phyloP scores from a whole-genome alignment of 2,113 vertebrate species.

The Melanocharis versteri region DNA sequence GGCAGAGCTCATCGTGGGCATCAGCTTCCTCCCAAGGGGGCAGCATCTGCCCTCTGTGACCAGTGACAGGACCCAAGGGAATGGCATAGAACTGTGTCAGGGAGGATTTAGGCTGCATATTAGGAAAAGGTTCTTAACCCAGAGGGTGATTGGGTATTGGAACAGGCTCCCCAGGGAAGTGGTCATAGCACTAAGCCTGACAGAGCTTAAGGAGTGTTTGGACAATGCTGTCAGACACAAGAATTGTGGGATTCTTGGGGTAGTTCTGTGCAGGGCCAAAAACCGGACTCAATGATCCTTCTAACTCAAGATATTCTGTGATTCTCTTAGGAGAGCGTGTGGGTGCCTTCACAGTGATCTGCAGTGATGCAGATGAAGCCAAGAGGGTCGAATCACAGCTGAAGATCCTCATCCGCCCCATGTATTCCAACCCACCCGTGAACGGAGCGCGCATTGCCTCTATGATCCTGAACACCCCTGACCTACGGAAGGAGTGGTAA shows the following conservation, averaged over 20 bases:
- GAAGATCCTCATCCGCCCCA: constrained; percentile 96
- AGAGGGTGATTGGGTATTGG: background rate
- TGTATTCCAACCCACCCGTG: constrained; percentile 96
- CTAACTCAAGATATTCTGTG: background rate
- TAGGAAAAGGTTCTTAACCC: background rate
- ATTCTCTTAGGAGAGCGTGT: constrained; percentile 87
- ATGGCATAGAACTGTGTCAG: background rate
- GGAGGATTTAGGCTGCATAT: background rate
- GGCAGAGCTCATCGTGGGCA: rapidly evolving
- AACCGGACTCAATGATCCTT: background rate
- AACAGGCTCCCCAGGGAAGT: background rate
- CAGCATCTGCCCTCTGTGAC: background rate
- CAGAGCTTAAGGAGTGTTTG: background rate
- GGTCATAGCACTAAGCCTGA: background rate
- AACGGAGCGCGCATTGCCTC: constrained; percentile 93
- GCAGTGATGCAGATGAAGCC: constrained; percentile 87
- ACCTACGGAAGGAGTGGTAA: constrained; percentile 90
- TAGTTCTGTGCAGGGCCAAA: background rate
- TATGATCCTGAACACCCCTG: constrained; percentile 86
- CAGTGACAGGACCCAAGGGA: background rate
- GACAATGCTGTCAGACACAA: background rate
- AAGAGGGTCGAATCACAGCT: constrained; percentile 95
- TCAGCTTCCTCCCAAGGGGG: background rate
- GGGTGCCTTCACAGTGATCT: constrained; percentile 91
- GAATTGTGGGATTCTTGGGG: background rate